Evolutionary conservation across 2,797 vertebrate genomes (phyloP), one percentile per base, ranked within the genome.

Genomic region (Rhyacichthys aspro): DNA sequence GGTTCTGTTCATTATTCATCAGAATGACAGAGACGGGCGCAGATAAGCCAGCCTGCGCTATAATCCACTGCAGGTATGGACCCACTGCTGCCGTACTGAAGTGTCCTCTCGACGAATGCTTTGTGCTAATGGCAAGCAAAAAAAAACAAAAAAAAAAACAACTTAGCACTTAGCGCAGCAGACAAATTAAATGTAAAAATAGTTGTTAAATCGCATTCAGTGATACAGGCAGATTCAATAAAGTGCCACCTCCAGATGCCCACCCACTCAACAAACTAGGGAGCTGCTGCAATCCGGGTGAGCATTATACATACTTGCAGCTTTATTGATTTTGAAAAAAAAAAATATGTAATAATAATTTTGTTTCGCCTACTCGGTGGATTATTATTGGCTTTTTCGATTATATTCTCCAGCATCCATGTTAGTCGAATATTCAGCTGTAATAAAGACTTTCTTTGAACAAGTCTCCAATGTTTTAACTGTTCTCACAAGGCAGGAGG

Each of bases 1-100:
- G 57, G 53, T 58, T 66, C n/a, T 70, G 56, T 55, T 76, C 41
- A 63, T 68, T 55, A 79, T 58, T 63, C 44, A 49, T 17, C 19
- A 58, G 15, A 74, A 42, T 39, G 57, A 61, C 28, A 39, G 48
- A 17, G 12, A 55, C 18, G 8, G 14, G 18, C 32, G 23, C 52
- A 67, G 54, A 74, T 68, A 68, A 64, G 39, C 19, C 49, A 55
- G 16, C 38, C 58, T 36, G 11, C 47, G 60, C 14, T 45, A 9
- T 70, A 70, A 71, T 78, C 49, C 58, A 42, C 47, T 32, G 46
- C 52, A 60, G 55, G 48, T 46, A 44, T 23, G 19, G 36, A 28
- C 43, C 42, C 16, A 17, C 47, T 57, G 49, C 19, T 17, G 38
- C 62, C 9, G 14, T 38, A 34, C 19, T 54, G 44, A 33, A 17